Conservation (phyloP, 1,140 invertebrate genomes). For the Euura saliciscinereae region DNA sequence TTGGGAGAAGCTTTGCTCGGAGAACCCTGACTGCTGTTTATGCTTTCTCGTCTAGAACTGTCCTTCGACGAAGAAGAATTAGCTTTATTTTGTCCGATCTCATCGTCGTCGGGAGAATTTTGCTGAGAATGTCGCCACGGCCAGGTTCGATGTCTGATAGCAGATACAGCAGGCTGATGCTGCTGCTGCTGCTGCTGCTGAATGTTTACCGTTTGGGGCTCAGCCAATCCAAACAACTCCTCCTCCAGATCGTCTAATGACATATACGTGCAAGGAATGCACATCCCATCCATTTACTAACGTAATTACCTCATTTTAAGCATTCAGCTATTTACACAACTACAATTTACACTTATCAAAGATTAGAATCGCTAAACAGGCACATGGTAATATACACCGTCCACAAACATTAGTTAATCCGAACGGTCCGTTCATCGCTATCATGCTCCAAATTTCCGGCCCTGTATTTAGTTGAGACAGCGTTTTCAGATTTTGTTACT, state of each 20-base stretch:
- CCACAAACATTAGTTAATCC: no score
- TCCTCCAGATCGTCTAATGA: constrained; percentile 59
- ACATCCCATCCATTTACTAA: constrained; percentile 10
- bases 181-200: no score
- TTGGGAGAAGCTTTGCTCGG: constrained; percentile 49
- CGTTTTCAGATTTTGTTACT: no score
- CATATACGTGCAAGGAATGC: constrained; percentile 25
- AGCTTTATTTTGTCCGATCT: constrained; percentile 30
- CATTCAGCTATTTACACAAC: background rate
- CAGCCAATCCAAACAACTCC: constrained; percentile 50
- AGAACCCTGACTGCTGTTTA: constrained; percentile 45
- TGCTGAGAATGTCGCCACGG: constrained; percentile 48
- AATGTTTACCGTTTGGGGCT: constrained; percentile 36
- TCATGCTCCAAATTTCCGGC: no score
- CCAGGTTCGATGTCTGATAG: constrained; percentile 46
- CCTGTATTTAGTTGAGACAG: no score
- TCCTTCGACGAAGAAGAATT: constrained; percentile 41
- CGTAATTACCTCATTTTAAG: background rate
- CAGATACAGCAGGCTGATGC: constrained; percentile 24
- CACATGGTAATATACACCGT: no score
- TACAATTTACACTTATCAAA: background rate
- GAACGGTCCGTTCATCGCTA: no score
- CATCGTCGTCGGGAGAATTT: constrained; percentile 49
- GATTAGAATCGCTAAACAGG: background rate
- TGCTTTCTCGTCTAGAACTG: constrained; percentile 48